Evolutionary conservation across 2,797 vertebrate species (phyloP), one percentile per base, ranked within the genome.

Genomic region (Brachyrhaphis roseni): DNA sequence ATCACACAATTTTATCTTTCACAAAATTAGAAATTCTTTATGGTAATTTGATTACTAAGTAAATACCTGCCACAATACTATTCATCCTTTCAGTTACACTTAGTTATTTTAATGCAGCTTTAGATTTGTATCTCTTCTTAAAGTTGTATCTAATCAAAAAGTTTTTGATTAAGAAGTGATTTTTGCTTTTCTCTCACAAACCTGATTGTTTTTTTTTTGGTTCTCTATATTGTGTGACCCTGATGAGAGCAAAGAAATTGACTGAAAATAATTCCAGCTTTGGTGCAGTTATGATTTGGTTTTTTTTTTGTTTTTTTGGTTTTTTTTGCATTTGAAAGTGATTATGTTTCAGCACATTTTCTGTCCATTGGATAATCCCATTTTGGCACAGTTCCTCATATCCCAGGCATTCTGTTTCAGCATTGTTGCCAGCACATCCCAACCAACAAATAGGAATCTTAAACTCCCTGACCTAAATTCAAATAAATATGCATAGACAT

Each of bases 391-490:
- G 78, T 80, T 88, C 74, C 80, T 88, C 81, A 79, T 68, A 87
- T 90, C 82, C 78, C 77, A 84, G 78, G 76, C 86, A 72, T 91
- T 90, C 82, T 88, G 86, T 88, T 89, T 80, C 78, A 72, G 78
- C 79, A 81, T 88, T 90, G 86, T 89, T 91, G 78, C 84, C 87
- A 88, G 72, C 84, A 79, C 74, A 87, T 85, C 79, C 79, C 49
- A 78, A 86, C 82, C 75, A 86, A 85, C 86, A 86, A 91, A 92
- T 87, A 79, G 74, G 84, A 87, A 86, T 87, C 57, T 87, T 71
- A 85, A 85, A 91, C 87, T 82, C 80, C 74, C 72, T 89, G 90
- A 92, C 87, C 88, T 90, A 90, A 87, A 88, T 93, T 87, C 81
- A 81, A 82, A 20, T 85, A 39, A 80, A 72, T 77, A 84, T 82